phyloP scores from a whole-genome alignment of 2,797 vertebrate species.

The Gymnodraco acuticeps region DNA sequence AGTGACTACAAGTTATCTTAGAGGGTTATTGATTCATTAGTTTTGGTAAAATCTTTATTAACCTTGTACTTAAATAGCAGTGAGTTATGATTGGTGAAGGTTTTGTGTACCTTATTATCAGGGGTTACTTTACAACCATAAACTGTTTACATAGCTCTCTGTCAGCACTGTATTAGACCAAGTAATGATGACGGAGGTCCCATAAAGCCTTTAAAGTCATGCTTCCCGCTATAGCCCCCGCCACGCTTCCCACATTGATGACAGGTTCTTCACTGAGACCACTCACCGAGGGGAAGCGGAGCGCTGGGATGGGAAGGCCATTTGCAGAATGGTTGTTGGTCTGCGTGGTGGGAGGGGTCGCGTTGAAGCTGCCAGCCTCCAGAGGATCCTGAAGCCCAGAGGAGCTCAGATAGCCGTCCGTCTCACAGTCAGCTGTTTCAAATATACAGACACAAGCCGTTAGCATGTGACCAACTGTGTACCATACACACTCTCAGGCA shows the following conservation, averaged over 20 bases:
- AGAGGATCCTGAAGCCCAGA: constrained; percentile 91
- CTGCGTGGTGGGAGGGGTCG: constrained; percentile 59
- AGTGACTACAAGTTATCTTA: neutral
- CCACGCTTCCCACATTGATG: constrained; percentile 24
- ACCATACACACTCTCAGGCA: neutral
- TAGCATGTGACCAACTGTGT: constrained; percentile 67
- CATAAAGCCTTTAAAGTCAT: constrained; percentile 26
- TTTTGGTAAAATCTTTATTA: neutral
- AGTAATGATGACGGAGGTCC: constrained; percentile 4
- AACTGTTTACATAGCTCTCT: constrained; percentile 12
- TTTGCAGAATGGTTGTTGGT: constrained; percentile 66
- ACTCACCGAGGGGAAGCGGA: constrained; percentile 90
- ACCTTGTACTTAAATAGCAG: neutral
- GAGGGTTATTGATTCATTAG: neutral
- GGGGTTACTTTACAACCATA: neutral
- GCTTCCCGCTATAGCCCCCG: neutral
- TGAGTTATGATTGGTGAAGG: neutral
- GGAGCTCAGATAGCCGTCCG: constrained; percentile 93
- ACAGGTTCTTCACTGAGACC: constrained; percentile 17
- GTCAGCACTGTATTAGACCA: constrained; percentile 2
- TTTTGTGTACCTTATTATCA: neutral
- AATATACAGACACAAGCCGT: constrained; percentile 67
- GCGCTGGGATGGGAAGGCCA: constrained; percentile 76
- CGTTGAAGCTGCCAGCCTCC: constrained; percentile 72
- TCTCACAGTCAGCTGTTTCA: constrained; percentile 94